These are phyloP conservation scores for Hyposmocoma kahamanoa DNA, from an alignment of 1,140 invertebrate genomes.

Conservation along the genomic window DNA sequence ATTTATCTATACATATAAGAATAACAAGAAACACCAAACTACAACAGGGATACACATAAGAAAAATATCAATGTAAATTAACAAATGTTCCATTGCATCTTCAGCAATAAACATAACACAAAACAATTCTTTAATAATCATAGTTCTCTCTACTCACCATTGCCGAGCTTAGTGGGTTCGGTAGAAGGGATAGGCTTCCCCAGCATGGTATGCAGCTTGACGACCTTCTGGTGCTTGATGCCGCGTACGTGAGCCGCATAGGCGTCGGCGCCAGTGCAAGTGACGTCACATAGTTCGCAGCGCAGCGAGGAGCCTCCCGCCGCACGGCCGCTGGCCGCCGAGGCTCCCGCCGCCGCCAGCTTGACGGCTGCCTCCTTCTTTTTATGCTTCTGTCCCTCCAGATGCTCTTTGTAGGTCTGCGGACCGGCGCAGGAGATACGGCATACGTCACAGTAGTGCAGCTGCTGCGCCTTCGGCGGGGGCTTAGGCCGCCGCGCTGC, in stretches of 20 bases:
- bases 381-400: conserved; percentile 98
- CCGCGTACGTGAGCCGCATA: conserved; percentile 98
- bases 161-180: conserved; percentile 88
- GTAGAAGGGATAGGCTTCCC: conserved; percentile 97
- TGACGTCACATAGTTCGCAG: conserved; percentile 96
- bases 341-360: conserved; percentile 75
- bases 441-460: conserved; percentile 97
- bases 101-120: too few relatives aligned
- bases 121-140: too few relatives aligned
- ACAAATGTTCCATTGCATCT: too few relatives aligned
- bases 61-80: too few relatives aligned
- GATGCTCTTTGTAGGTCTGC: conserved; percentile 96
- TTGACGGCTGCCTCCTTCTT: conserved; percentile 96
- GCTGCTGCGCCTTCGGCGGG: conserved; percentile 90
- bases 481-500: conserved; percentile 81
- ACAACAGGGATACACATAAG: too few relatives aligned
- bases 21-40: too few relatives aligned
- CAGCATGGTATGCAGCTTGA: conserved; percentile 96
- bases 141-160: conserved; percentile 20
- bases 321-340: conserved; percentile 42
- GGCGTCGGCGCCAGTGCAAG: conserved; percentile 97
- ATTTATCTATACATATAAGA: too few relatives aligned
- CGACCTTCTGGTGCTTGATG: conserved; percentile 97
- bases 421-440: conserved; percentile 98
- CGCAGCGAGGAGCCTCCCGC: conserved; percentile 81